phyloP scores from a whole-genome alignment of 2,888 invertebrate genomes.

The Stenotaenia linearis region DNA sequence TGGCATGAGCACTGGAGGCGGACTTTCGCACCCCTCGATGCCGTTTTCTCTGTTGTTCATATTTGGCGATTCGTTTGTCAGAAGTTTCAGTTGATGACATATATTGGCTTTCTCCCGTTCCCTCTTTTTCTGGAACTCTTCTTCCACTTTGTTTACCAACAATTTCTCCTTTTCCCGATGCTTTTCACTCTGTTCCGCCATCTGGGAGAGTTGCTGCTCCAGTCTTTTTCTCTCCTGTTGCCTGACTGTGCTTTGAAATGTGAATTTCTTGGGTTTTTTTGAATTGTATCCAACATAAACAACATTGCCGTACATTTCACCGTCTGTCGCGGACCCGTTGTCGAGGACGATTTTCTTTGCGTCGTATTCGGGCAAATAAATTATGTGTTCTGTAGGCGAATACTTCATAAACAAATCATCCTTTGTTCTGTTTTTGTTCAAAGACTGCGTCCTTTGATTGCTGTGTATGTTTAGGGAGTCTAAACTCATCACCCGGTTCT shows the following conservation, averaged over 20 bases:
- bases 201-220: conserved; percentile 67
- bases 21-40: not conserved
- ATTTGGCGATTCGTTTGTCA: conserved; percentile 51
- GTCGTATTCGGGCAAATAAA: conserved; percentile 64
- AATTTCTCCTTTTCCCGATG: conserved; percentile 69
- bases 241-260: conserved; percentile 77
- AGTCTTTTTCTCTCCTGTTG: conserved; percentile 68
- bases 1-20: conserved; percentile 17
- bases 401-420: not conserved
- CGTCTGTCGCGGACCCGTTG: not conserved
- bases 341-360: conserved; percentile 39
- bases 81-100: conserved; percentile 66
- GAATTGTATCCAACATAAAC: not conserved
- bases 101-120: conserved; percentile 57
- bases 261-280: conserved; percentile 59
- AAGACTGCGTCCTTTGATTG: not conserved
- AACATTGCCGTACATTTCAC: not conserved
- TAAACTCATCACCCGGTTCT: conserved; percentile 24
- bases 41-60: not conserved
- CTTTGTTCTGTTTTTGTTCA: not conserved
- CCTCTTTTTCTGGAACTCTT: conserved; percentile 78
- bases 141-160: conserved; percentile 74
- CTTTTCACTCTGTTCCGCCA: conserved; percentile 62
- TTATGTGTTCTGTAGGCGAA: conserved; percentile 50
- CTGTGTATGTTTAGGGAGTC: conserved; percentile 2